Percentiles rank a stretch among this genome's conserved stretches.
These are phyloP conservation scores for Henicopernis longicauda DNA, from an alignment of 2,113 vertebrate genomes.

Conservation along the genomic window DNA sequence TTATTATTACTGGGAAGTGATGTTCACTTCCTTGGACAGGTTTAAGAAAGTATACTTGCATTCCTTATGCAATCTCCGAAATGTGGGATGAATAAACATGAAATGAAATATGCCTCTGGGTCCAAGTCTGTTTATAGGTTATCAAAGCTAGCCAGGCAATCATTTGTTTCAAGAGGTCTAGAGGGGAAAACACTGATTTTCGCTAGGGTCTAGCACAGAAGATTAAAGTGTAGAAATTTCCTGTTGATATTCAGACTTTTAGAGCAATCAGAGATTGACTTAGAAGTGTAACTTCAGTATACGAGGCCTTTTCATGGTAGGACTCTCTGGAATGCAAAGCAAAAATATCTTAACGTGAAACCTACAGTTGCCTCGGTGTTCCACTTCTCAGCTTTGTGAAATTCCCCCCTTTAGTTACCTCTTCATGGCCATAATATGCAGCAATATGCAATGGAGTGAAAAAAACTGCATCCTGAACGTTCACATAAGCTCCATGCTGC, in stretches of 20 bases:
- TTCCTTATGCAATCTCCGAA: neutral
- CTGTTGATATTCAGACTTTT: neutral
- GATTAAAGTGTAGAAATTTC: neutral
- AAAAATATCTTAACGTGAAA: neutral
- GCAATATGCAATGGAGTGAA: slow-evolving; percentile 92
- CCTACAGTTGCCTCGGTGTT: rapidly evolving
- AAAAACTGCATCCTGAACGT: slow-evolving; percentile 91
- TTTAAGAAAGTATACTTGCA: neutral
- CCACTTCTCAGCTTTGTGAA: neutral
- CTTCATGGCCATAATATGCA: slow-evolving; percentile 80
- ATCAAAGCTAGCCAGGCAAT: neutral
- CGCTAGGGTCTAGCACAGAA: neutral
- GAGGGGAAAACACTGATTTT: neutral
- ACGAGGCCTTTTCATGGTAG: neutral
- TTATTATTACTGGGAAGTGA: neutral
- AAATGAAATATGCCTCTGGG: neutral
- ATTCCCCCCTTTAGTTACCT: slow-evolving; percentile 65
- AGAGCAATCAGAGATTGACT: neutral
- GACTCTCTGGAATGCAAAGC: neutral
- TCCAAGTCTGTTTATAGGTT: neutral
- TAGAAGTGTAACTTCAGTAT: neutral
- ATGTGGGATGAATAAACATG: neutral
- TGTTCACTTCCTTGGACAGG: neutral
- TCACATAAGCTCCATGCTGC: slow-evolving; percentile 88
- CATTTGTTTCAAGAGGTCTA: neutral